phyloP scores from a whole-genome alignment of 2,888 invertebrate genomes.

The Hemistola chrysoprasaria region DNA sequence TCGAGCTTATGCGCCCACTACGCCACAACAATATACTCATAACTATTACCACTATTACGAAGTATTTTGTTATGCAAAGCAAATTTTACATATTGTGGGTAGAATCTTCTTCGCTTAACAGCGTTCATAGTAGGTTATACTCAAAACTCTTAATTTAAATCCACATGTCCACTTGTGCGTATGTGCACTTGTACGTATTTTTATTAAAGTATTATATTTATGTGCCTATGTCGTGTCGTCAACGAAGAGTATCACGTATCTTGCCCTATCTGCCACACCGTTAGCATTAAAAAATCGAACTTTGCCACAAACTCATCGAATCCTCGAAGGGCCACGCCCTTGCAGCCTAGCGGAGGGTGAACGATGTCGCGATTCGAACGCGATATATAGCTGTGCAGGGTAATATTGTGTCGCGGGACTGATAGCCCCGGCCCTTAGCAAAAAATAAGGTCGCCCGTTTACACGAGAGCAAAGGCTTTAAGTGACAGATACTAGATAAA shows the following conservation, averaged over 20 bases:
- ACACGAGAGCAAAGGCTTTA: slow-evolving; percentile 76
- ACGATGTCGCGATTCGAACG: slow-evolving; percentile 72
- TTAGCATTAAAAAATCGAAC: slow-evolving; percentile 45
- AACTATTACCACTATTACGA: too few species aligned
- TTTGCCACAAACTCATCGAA: slow-evolving; percentile 47
- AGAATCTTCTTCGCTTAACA: too few species aligned
- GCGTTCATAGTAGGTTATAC: too few species aligned
- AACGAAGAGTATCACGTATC: slow-evolving; percentile 30
- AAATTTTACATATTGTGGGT: too few species aligned
- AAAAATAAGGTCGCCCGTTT: slow-evolving; percentile 79
- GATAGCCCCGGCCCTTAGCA: slow-evolving; percentile 73
- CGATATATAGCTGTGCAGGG: slow-evolving; percentile 72
- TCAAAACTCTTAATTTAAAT: too few species aligned
- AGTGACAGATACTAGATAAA: slow-evolving; percentile 80
- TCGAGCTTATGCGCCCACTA: too few species aligned
- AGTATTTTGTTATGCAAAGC: too few species aligned
- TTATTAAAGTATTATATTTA: too few species aligned
- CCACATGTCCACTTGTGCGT: too few species aligned
- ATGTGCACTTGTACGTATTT: too few species aligned
- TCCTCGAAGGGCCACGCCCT: slow-evolving; percentile 59
- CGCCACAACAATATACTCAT: too few species aligned
- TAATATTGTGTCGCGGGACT: slow-evolving; percentile 74
- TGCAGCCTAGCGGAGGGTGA: slow-evolving; percentile 46
- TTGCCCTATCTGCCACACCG: slow-evolving; percentile 44
- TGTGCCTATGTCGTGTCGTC: slow-evolving; percentile 23